Evolutionary conservation across 2,113 vertebrate species (phyloP), one percentile per base, ranked within the genome.

Genomic region (Dasyornis broadbenti): DNA sequence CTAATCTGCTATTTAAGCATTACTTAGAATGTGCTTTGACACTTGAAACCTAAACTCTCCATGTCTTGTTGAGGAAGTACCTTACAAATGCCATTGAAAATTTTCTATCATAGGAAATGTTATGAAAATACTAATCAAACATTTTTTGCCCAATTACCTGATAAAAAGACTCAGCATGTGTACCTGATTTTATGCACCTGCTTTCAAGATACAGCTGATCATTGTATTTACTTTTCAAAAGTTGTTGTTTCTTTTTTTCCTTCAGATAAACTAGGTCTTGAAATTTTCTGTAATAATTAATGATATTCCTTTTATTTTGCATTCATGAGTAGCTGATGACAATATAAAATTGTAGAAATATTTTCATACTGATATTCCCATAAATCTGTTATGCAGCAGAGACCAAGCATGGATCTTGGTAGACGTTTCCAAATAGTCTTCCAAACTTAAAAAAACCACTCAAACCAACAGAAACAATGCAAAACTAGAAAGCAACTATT

Each of bases 271-370:
- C 82, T 90, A 95, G 76, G 64, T 91, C 86, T 96, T 91, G 87
- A 78, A 90, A 84, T 80, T 94, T 96, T 95, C 97, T 97, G 94
- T 91, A 98, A 98, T 79, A 80, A 89, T 96, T 92, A 95, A 97
- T 56, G 69, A 87, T 71, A 73, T 49, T 94, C 28, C 56, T 91
- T 94, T 94, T 78, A 56, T 86, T 96, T 96, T 89, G 94, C 52
- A 89, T 85, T 91, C 56, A 76, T 31, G 50, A 75, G 27, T 66
- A 96, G 82, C 47, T 42, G 65, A 90, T 54, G 64, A 69, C 27
- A 76, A 64, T 81, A 77, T 50, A 65, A 88, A 68, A 35, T 15
- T 88, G 59, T 15, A 84, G 39, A 87, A 83, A 73, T 56, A 89
- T 60, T 82, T 47, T 73, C 73, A 93, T 16, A 60, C 31, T 80